A percentile compares a stretch with the other conserved stretches of the same genome.
Conservation (phyloP, 2,888 invertebrate species). For the Glaucopsyche alexis region DNA sequence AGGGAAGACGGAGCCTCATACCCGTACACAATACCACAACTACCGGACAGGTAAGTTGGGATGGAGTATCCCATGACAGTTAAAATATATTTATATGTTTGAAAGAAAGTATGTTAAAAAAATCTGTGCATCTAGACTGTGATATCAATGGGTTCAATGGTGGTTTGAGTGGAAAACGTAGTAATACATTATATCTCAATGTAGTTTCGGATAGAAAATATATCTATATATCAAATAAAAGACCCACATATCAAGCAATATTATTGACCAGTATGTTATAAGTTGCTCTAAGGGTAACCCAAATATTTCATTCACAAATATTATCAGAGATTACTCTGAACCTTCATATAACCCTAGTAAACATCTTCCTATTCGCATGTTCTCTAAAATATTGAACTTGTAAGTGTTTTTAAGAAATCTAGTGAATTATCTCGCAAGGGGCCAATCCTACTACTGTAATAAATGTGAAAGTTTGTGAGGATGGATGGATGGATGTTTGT, state of each 20-base stretch:
- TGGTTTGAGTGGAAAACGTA: constrained; percentile 6
- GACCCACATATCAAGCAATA: constrained; percentile 4
- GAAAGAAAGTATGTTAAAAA: neutral
- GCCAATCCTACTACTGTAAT: too few species aligned
- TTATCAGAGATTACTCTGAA: neutral
- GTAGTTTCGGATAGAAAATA: neutral
- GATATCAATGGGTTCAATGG: neutral
- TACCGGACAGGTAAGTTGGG: too few species aligned
- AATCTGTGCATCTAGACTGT: neutral
- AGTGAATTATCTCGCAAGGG: neutral
- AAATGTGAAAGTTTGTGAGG: too few species aligned
- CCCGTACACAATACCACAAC: too few species aligned
- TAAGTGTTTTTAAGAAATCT: neutral
- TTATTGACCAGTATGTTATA: neutral
- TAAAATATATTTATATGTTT: too few species aligned
- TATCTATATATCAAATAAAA: neutral
- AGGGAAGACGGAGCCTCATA: too few species aligned
- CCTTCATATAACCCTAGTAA: neutral
- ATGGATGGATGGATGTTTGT: too few species aligned
- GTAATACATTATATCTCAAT: neutral
- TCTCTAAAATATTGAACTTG: neutral
- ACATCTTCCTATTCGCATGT: neutral
- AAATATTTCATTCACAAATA: constrained; percentile 3
- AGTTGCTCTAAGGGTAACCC: neutral
- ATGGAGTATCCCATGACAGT: too few species aligned